A percentile compares a stretch with the other conserved stretches of the same genome.
phyloP scores from a whole-genome alignment of 53 echinoderm and acorn worm species.

The Apostichopus leukothele region DNA sequence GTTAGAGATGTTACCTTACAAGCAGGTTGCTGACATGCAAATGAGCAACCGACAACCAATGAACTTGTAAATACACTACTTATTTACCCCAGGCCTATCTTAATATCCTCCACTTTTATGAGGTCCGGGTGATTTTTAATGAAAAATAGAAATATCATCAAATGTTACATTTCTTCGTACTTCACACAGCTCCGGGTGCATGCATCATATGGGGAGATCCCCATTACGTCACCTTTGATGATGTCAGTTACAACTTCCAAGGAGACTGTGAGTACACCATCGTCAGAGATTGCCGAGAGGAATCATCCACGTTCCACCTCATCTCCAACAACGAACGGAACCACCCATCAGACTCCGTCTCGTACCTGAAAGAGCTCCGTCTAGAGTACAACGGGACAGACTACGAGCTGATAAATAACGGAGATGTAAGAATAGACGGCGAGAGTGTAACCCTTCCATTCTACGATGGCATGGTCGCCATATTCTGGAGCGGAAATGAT shows the following conservation, averaged over 20 bases:
- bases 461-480: conserved; percentile 53
- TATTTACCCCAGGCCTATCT: no score
- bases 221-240: conserved; percentile 73
- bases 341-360: conserved; percentile 57
- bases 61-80: no score
- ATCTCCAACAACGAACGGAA: conserved; percentile 56
- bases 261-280: conserved; percentile 69
- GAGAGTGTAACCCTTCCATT: conserved; percentile 61
- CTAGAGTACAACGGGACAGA: conserved; percentile 36
- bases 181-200: conserved; percentile 45
- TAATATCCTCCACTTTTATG: no score
- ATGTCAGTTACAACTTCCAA: conserved; percentile 60
- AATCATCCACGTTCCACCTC: conserved; percentile 54
- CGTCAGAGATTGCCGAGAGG: conserved; percentile 48
- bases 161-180: neutral
- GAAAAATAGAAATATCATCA: no score
- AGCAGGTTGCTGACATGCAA: no score
- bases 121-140: no score
- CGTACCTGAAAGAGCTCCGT: conserved; percentile 56
- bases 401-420: conserved; percentile 49
- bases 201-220: conserved; percentile 76
- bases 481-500: conserved; percentile 56
- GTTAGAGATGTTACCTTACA: no score
- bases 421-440: conserved; percentile 61
- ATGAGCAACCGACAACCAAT: no score